Percentiles rank a stretch among this genome's conserved stretches.
phyloP scores from a whole-genome alignment of 2,797 vertebrate species.

The Clarias fuscus region DNA sequence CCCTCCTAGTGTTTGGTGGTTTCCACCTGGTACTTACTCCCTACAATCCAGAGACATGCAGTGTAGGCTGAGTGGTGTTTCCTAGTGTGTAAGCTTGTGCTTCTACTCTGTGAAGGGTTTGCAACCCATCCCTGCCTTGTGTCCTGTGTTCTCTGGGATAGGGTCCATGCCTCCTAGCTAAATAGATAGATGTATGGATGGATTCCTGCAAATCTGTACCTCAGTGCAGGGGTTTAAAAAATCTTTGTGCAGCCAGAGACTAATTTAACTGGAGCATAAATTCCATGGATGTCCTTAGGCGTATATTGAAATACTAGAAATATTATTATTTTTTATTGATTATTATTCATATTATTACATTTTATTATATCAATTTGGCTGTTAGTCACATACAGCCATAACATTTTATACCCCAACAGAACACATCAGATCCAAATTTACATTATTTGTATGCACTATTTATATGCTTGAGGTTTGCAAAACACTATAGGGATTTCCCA shows the following conservation, averaged over 20 bases:
- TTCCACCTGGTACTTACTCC: too few relatives aligned
- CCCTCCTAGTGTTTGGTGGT: too few relatives aligned
- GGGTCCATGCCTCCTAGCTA: too few relatives aligned
- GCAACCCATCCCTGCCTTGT: too few relatives aligned
- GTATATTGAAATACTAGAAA: not conserved
- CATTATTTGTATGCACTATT: not conserved
- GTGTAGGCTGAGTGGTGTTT: too few relatives aligned
- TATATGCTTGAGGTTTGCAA: not conserved
- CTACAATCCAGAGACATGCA: too few relatives aligned
- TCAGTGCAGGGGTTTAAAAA: not conserved
- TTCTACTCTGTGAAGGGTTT: too few relatives aligned
- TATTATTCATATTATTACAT: not conserved
- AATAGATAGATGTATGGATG: too few relatives aligned
- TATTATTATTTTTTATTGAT: not conserved
- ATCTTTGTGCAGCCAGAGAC: not conserved
- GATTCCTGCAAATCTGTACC: not conserved
- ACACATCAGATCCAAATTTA: not conserved
- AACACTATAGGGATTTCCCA: too few relatives aligned
- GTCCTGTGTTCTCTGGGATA: too few relatives aligned
- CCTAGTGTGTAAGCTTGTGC: too few relatives aligned
- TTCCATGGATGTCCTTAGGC: not conserved
- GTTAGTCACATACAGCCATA: not conserved
- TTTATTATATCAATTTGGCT: not conserved
- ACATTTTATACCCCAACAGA: not conserved
- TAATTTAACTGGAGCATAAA: not conserved